Evolutionary conservation across 1,140 invertebrate species (phyloP).

Genomic region (Euura saliciscinereae): DNA sequence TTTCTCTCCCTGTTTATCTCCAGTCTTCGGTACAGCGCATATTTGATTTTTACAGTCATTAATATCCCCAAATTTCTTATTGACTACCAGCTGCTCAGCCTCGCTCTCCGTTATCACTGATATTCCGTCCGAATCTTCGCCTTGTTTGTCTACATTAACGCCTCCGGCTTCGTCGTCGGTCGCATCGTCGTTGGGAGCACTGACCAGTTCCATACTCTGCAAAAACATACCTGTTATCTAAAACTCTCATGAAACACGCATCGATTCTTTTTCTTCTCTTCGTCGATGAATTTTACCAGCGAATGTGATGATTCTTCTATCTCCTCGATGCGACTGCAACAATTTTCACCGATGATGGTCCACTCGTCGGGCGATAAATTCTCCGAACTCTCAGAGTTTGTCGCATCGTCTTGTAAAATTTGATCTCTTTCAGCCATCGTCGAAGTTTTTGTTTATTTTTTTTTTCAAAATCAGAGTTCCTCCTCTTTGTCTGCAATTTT

Average conservation of each 20-base stretch:
- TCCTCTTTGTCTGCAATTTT: too few relatives aligned
- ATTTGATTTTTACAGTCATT: background rate
- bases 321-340: background rate
- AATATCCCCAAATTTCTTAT: slow-evolving; percentile 4
- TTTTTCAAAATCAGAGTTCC: too few relatives aligned
- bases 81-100: background rate
- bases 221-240: too few relatives aligned
- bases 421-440: background rate
- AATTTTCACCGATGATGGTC: slow-evolving; percentile 6
- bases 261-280: too few relatives aligned
- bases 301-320: too few relatives aligned
- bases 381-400: background rate
- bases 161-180: background rate
- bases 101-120: slow-evolving; percentile 12
- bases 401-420: background rate
- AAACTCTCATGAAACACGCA: too few relatives aligned
- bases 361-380: background rate
- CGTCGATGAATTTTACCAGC: too few relatives aligned
- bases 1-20: background rate
- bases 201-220: too few relatives aligned
- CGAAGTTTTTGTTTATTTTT: background rate
- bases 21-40: background rate
- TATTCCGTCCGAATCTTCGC: slow-evolving; percentile 12
- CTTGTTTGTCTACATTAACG: background rate
- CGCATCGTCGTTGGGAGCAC: background rate